Conservation (phyloP, 2,113 vertebrate species). For the Sylvicapra grimmia region DNA sequence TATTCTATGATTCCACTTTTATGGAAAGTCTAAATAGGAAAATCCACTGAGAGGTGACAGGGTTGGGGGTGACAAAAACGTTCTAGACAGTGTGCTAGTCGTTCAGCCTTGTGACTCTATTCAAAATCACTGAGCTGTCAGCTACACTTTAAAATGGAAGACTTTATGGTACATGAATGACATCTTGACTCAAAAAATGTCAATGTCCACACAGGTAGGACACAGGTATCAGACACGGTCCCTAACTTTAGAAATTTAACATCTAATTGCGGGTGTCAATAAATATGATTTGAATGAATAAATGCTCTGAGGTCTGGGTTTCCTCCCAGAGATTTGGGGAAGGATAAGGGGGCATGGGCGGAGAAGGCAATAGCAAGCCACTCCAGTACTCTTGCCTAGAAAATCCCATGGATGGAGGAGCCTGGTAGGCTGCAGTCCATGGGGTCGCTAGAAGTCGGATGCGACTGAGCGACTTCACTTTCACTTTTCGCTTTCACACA, state of each 20-base stretch:
- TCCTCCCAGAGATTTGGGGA: neutral
- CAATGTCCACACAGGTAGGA: neutral
- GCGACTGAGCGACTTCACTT: too few species aligned
- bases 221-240: neutral
- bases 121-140: neutral
- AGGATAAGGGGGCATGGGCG: neutral
- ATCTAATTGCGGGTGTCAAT: neutral
- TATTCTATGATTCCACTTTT: neutral
- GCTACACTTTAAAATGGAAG: neutral
- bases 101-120: neutral
- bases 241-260: neutral
- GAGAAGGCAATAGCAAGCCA: too few species aligned
- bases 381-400: too few species aligned
- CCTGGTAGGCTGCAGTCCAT: too few species aligned
- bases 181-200: neutral
- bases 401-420: too few species aligned
- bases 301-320: neutral
- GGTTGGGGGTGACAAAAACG: neutral
- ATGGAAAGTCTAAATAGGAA: neutral
- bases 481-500: too few species aligned
- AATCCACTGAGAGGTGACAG: neutral
- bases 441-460: too few species aligned
- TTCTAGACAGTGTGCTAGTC: neutral
- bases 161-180: neutral
- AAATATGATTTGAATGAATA: neutral